Percentiles rank a stretch among this genome's conserved stretches.
These are phyloP conservation scores for Ichneumoninae sp. DNA, from an alignment of 2,888 invertebrate species.

Conservation along the genomic window DNA sequence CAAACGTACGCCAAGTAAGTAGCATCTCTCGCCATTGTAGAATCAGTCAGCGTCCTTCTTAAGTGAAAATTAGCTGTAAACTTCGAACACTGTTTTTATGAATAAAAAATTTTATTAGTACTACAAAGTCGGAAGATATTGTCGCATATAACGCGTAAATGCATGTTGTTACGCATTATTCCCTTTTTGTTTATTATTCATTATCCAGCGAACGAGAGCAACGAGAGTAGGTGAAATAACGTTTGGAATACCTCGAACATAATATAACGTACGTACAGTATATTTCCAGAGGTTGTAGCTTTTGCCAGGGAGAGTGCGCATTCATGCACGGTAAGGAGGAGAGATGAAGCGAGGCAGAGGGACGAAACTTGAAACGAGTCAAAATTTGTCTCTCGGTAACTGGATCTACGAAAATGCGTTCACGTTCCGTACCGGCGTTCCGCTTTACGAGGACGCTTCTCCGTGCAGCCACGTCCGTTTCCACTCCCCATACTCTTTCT, in stretches of 20 bases:
- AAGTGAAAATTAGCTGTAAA: not conserved
- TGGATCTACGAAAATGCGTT: constrained; percentile 72
- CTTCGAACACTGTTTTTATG: not conserved
- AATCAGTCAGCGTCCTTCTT: not conserved
- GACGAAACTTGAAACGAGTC: constrained; percentile 69
- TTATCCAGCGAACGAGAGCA: constrained; percentile 34
- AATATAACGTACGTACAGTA: constrained; percentile 47
- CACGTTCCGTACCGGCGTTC: constrained; percentile 68
- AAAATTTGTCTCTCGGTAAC: constrained; percentile 72
- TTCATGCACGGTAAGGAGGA: constrained; percentile 48
- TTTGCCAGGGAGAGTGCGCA: constrained; percentile 47
- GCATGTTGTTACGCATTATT: not conserved
- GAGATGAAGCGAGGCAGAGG: constrained; percentile 55
- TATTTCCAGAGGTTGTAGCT: constrained; percentile 56
- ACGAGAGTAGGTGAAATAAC: constrained; percentile 39
- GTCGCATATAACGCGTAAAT: not conserved
- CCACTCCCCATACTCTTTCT: constrained; percentile 54
- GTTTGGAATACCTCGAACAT: constrained; percentile 49
- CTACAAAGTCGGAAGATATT: not conserved
- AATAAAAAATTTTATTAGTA: constrained; percentile 12
- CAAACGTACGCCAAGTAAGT: not conserved
- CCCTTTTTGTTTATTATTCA: constrained; percentile 37
- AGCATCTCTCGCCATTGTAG: not conserved
- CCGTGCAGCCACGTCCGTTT: constrained; percentile 68
- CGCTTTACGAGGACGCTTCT: constrained; percentile 69